phyloP scores from a whole-genome alignment of 2,888 invertebrate species.

The Drosophila algonquin region DNA sequence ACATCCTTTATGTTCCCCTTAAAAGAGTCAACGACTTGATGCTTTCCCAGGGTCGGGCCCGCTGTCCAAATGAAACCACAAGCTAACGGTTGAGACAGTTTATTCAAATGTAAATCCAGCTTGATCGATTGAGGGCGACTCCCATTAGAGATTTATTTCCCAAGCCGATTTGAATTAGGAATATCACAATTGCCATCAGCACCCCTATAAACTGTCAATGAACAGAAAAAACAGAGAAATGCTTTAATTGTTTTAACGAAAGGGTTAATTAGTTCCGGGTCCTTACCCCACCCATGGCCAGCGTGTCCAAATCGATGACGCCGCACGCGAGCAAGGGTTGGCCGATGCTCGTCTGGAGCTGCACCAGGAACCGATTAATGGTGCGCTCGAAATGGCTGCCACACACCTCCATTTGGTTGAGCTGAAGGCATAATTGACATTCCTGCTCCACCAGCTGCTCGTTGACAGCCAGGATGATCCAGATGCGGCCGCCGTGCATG shows the following conservation, averaged over 20 bases:
- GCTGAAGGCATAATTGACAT: conserved; percentile 61
- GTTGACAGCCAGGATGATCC: conserved; percentile 45
- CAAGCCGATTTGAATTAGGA: not conserved
- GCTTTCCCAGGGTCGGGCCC: too few species aligned
- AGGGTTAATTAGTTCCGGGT: not conserved
- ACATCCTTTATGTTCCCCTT: too few species aligned
- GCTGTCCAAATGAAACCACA: too few species aligned
- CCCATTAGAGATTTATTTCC: conserved; percentile 57
- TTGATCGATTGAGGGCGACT: conserved; percentile 1
- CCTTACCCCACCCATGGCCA: conserved; percentile 65
- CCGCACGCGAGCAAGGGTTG: conserved; percentile 61
- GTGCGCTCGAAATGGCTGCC: conserved; percentile 59
- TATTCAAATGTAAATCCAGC: conserved; percentile 18
- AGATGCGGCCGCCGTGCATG: conserved; percentile 55
- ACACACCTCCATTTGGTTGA: conserved; percentile 63
- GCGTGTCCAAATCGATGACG: conserved; percentile 76
- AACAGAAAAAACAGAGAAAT: conserved; percentile 19
- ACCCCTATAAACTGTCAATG: conserved; percentile 70
- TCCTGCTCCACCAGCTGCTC: conserved; percentile 53
- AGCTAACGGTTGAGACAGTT: not conserved
- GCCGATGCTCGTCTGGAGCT: conserved; percentile 55
- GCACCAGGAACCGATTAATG: conserved; percentile 68
- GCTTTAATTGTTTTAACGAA: conserved; percentile 6
- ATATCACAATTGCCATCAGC: conserved; percentile 72
- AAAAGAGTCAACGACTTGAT: too few species aligned